A percentile compares a stretch with the other conserved stretches of the same genome.
These are phyloP conservation scores for Phorcus lineatus DNA, from an alignment of 2,888 invertebrate genomes.

Conservation along the genomic window DNA sequence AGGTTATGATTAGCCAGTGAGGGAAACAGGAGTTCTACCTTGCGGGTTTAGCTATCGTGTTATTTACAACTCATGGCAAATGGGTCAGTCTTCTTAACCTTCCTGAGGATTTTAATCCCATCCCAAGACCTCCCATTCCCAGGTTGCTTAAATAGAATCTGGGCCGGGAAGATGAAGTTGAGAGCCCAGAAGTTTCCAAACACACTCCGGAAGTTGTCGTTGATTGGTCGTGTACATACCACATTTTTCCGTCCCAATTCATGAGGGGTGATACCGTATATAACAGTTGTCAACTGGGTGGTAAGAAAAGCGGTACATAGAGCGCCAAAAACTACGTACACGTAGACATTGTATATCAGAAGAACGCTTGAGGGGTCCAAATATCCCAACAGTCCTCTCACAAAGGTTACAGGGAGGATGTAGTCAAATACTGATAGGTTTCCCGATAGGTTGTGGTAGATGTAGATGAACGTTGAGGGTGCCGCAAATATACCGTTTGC, in stretches of 20 bases:
- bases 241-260: conserved; percentile 51
- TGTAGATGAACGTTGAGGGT: conserved; percentile 46
- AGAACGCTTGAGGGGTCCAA: conserved; percentile 40
- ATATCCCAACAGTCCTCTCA: conserved; percentile 38
- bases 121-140: conserved; percentile 57
- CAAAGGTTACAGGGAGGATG: conserved; percentile 50
- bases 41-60: no score
- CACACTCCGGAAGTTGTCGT: conserved; percentile 52
- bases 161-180: conserved; percentile 61
- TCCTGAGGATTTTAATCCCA: conserved; percentile 44
- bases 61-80: no score
- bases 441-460: conserved; percentile 45
- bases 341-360: conserved; percentile 46
- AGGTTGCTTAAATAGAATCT: conserved; percentile 55
- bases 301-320: conserved; percentile 48
- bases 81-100: no score
- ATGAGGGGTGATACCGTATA: conserved; percentile 50
- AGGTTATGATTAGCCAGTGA: no score
- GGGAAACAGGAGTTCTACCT: no score
- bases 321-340: conserved; percentile 46
- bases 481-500: conserved; percentile 46
- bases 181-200: conserved; percentile 63
- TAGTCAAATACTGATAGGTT: conserved; percentile 42
- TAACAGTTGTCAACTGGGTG: conserved; percentile 40
- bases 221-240: conserved; percentile 41